Evolutionary conservation across 23 tunicate genomes (phyloP).

Genomic region (Trididemnum nubilum): DNA sequence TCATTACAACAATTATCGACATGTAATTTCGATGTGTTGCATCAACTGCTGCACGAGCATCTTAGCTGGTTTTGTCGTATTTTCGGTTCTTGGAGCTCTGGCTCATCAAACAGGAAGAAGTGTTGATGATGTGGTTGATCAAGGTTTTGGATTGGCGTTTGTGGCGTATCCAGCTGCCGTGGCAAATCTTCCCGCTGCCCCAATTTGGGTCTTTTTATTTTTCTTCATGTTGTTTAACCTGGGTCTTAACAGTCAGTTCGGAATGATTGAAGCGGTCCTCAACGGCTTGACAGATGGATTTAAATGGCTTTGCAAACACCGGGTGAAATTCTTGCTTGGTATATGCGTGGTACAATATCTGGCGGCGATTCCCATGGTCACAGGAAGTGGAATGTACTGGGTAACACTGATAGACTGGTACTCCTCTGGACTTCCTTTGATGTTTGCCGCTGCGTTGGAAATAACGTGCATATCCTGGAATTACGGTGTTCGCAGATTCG

Average conservation of each 20-base stretch:
- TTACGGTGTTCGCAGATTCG: slow-evolving; percentile 59
- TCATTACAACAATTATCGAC: slow-evolving; percentile 77
- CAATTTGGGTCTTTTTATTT: slow-evolving; percentile 72
- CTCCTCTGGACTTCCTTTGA: slow-evolving; percentile 60
- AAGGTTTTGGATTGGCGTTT: slow-evolving; percentile 84
- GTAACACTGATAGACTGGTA: slow-evolving; percentile 73
- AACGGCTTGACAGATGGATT: slow-evolving; percentile 56
- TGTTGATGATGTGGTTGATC: slow-evolving; percentile 71
- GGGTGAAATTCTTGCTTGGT: slow-evolving; percentile 57
- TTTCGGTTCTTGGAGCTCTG: slow-evolving; percentile 79
- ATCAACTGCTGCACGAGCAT: slow-evolving; percentile 67
- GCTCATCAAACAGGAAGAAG: slow-evolving; percentile 72
- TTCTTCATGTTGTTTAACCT: slow-evolving; percentile 79
- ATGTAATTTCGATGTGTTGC: slow-evolving; percentile 52
- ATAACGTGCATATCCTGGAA: slow-evolving; percentile 68
- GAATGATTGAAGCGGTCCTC: slow-evolving; percentile 71
- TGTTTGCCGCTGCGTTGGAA: slow-evolving; percentile 62
- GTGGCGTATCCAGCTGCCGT: slow-evolving; percentile 91
- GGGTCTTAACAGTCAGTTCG: slow-evolving; percentile 86
- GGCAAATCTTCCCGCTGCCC: slow-evolving; percentile 76
- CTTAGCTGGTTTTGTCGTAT: slow-evolving; percentile 79
- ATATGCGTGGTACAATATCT: slow-evolving; percentile 42
- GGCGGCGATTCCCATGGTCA: slow-evolving; percentile 66
- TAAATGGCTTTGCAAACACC: slow-evolving; percentile 30
- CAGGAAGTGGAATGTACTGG: slow-evolving; percentile 80